These are phyloP conservation scores for Ploceus nigricollis DNA, from an alignment of 2,113 vertebrate genomes.

Conservation along the genomic window DNA sequence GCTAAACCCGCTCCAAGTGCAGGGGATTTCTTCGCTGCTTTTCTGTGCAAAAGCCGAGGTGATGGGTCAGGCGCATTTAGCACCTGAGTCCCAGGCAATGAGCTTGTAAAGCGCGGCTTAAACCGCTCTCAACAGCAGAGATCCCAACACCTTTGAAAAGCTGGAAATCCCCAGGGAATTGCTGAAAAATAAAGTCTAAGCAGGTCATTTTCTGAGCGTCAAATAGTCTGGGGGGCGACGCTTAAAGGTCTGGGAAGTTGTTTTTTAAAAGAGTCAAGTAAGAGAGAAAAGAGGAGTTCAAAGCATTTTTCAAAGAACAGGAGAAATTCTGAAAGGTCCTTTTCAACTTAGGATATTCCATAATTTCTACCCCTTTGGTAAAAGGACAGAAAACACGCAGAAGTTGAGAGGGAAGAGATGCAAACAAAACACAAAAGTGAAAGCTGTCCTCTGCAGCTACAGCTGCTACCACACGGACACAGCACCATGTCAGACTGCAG, in stretches of 20 bases:
- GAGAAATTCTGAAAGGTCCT: neutral
- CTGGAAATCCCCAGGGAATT: neutral
- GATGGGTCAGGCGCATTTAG: neutral
- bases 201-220: neutral
- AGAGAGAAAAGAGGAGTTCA: neutral
- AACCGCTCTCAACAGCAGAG: fast-evolving
- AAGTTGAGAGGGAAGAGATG: neutral
- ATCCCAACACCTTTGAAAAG: neutral
- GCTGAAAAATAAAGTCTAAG: neutral
- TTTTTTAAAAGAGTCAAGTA: neutral
- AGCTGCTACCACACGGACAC: neutral
- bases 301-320: fast-evolving
- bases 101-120: neutral
- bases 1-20: neutral
- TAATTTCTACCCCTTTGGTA: fast-evolving
- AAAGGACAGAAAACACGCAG: neutral
- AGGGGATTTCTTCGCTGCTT: neutral
- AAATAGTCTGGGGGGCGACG: fast-evolving
- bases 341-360: fast-evolving
- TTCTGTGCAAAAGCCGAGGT: neutral
- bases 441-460: neutral
- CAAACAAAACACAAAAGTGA: neutral
- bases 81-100: neutral
- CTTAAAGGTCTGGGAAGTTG: neutral
- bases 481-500: fast-evolving